These are phyloP conservation scores for Amphipoea oculea DNA, from an alignment of 2,888 invertebrate genomes.

Conservation along the genomic window DNA sequence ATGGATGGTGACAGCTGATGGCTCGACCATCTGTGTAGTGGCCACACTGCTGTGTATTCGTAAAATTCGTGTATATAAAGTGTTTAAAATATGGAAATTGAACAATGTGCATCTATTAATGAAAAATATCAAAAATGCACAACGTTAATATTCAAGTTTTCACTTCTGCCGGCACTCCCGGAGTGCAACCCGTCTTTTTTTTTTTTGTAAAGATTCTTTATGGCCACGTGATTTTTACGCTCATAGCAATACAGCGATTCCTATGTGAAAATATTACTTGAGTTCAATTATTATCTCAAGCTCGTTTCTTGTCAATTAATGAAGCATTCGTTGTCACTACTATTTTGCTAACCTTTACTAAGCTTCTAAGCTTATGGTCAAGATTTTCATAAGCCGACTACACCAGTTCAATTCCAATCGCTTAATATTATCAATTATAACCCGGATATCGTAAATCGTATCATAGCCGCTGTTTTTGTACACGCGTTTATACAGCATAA, in stretches of 20 bases:
- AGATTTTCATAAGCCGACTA: background rate
- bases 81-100: too few relatives aligned
- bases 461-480: constrained; percentile 12
- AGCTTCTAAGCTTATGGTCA: background rate
- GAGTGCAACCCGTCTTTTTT: too few relatives aligned
- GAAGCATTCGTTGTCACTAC: background rate
- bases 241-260: background rate
- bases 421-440: constrained; percentile 13
- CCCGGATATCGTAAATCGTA: constrained; percentile 13
- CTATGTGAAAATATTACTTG: background rate
- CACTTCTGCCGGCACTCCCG: too few relatives aligned
- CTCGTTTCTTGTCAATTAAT: background rate
- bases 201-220: background rate
- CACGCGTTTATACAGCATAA: constrained; percentile 40
- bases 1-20: too few relatives aligned
- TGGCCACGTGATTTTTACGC: background rate
- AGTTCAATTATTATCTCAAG: background rate
- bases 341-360: background rate
- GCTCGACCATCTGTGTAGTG: too few relatives aligned
- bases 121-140: too few relatives aligned
- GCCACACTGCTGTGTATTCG: too few relatives aligned
- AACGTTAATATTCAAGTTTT: too few relatives aligned
- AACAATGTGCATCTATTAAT: too few relatives aligned
- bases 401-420: background rate
- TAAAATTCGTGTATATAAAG: too few relatives aligned